Evolutionary conservation across 2,888 invertebrate species (phyloP).

Genomic region (Yponomeuta sedellus): DNA sequence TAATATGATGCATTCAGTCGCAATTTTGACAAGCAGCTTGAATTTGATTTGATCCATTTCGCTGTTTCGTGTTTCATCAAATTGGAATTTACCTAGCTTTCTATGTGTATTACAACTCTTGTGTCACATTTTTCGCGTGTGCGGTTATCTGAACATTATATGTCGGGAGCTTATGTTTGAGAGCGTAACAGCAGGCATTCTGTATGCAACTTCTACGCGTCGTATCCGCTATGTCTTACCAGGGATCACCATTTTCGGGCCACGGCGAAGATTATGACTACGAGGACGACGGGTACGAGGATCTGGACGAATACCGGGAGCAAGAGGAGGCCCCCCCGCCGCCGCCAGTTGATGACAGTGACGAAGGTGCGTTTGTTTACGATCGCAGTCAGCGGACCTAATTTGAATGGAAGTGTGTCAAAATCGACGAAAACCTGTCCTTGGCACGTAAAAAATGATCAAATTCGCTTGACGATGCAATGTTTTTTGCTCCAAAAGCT

Average conservation of each 20-base stretch:
- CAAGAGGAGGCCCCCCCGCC: conserved; percentile 71
- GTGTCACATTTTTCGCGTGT: conserved; percentile 43
- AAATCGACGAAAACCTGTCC: conserved; percentile 28
- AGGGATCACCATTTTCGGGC: conserved; percentile 81
- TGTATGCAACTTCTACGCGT: conserved; percentile 76
- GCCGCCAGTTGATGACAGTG: conserved; percentile 78
- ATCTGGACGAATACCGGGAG: conserved; percentile 81
- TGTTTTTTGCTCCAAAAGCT: background rate
- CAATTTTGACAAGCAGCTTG: conserved; percentile 64
- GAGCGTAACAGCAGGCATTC: conserved; percentile 62
- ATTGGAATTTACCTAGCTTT: conserved; percentile 51
- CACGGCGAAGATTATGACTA: conserved; percentile 84
- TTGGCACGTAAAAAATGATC: conserved; percentile 20
- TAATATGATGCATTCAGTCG: conserved; percentile 57
- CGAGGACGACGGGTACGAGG: conserved; percentile 84
- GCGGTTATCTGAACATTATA: conserved; percentile 36
- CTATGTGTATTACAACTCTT: conserved; percentile 59
- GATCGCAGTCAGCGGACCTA: conserved; percentile 37
- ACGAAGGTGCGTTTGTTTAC: conserved; percentile 75
- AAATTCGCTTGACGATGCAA: conserved; percentile 16
- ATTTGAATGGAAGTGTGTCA: conserved; percentile 31
- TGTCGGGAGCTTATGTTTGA: conserved; percentile 54
- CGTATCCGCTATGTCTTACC: conserved; percentile 79
- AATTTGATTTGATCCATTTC: conserved; percentile 57
- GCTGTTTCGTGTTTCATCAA: conserved; percentile 39